A percentile compares a stretch with the other conserved stretches of the same genome.
Conservation (phyloP, 1,140 invertebrate species). For the Paraescarpia echinospica region DNA sequence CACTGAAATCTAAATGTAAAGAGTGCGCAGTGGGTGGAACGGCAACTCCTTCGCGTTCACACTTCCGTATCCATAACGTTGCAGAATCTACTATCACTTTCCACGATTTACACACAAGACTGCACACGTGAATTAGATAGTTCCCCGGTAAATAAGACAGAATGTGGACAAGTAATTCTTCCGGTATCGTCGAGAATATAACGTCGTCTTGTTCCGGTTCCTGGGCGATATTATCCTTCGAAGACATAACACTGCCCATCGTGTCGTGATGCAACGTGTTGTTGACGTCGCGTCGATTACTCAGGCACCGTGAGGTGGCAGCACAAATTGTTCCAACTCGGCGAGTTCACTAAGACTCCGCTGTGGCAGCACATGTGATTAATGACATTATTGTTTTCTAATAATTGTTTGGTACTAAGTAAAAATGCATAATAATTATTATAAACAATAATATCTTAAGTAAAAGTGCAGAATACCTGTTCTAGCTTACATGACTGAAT, state of each 20-base stretch:
- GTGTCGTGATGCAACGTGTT: no score
- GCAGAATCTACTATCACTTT: not conserved
- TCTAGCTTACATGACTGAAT: no score
- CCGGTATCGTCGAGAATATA: not conserved
- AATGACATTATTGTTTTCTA: no score
- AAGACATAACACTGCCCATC: not conserved
- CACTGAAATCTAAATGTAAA: not conserved
- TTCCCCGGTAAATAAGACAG: not conserved
- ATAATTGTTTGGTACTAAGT: no score
- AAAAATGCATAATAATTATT: no score
- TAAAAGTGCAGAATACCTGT: no score
- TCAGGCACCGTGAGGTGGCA: no score
- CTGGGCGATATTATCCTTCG: not conserved
- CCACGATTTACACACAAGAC: not conserved
- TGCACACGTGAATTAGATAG: not conserved
- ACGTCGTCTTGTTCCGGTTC: not conserved
- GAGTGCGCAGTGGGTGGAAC: not conserved
- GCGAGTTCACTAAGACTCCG: not conserved
- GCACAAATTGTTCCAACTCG: not conserved
- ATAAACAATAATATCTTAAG: no score
- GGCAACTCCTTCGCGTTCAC: not conserved
- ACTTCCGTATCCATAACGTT: not conserved
- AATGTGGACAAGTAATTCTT: not conserved
- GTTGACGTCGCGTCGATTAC: no score
- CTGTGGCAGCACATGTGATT: not conserved